Evolutionary conservation across 2,797 vertebrate genomes (phyloP), one percentile per base, ranked within the genome.

Genomic region (Darevskia nairensis): DNA sequence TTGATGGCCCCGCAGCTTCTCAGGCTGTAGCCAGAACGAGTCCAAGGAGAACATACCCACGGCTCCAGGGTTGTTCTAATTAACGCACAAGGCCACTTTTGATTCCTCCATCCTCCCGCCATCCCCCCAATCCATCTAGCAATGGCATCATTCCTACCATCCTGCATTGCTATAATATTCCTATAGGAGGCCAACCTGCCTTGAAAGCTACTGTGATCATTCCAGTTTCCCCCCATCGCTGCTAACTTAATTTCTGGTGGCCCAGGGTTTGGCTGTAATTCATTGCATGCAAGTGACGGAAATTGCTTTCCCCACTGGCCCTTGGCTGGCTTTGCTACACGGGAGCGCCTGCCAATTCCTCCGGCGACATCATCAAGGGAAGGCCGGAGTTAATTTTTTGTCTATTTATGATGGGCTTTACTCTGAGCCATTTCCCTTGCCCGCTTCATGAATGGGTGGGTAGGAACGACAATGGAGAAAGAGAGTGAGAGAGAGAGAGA

Each of bases 351-450:
- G 89, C 86, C 85, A 76, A 74, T 81, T 84, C 77, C 44, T 59
- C 71, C 9, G 29, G 86, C 44, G 39, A 59, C 69, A 76, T 84
- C 46, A 90, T 69, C 69, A 68, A 81, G 71, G 77, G 23, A n/a
- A 80, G 44, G 69, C 85, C 46, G 77, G 86, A 90, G 69, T 84
- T 90, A 68, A 84, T 87, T 75, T 87, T 90, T 84, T 87, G 81
- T 15, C 86, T 87, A 80, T 90, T 87, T 90, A 84, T 9, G 82
- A 90, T 59, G 32, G 44, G 77, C 59, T 90, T 84, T 84, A 90
- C 84, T 90, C 89, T 35, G 77, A 27, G 39, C 61, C 66, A 32
- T 77, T 84, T 90, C 61, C n/a, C 77, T 84, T 84, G 68, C 59
- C 76, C 61, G 81, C 82, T 85, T 84, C 86, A 90, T 87, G 82